A percentile compares a stretch with the other conserved stretches of the same genome.
These are phyloP conservation scores for Azemiops feae DNA, from an alignment of 2,113 vertebrate species.

Conservation along the genomic window DNA sequence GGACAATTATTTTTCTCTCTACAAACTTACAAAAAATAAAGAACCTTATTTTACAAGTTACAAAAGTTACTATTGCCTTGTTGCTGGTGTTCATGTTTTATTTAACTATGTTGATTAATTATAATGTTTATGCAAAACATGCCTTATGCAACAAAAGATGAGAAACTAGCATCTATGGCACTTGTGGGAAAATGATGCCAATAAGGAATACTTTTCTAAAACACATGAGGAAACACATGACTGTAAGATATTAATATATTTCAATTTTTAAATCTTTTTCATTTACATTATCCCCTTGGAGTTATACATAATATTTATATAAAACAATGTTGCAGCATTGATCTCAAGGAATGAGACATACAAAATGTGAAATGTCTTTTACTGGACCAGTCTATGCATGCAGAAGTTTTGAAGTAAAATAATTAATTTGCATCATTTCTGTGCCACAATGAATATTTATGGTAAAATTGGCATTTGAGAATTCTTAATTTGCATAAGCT, in stretches of 20 bases:
- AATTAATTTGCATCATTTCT: slow-evolving; percentile 9
- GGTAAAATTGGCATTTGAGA: background rate
- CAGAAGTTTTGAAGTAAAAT: background rate
- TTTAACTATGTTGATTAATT: background rate
- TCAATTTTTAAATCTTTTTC: background rate
- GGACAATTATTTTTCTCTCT: background rate
- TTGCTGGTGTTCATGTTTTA: background rate
- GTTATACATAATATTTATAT: background rate
- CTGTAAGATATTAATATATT: background rate
- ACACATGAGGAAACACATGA: background rate
- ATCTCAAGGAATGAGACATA: background rate
- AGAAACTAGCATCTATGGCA: background rate
- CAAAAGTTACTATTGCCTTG: background rate
- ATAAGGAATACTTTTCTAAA: slow-evolving; percentile 8
- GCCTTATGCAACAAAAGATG: background rate
- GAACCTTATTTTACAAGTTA: background rate
- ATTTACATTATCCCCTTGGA: background rate
- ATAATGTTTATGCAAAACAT: background rate
- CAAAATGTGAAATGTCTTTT: background rate
- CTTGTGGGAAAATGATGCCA: background rate
- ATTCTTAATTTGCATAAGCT: background rate
- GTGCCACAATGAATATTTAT: background rate
- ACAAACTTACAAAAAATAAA: background rate
- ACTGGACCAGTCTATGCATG: background rate
- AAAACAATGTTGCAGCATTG: background rate